Evolutionary conservation across 2,797 vertebrate genomes (phyloP).

Genomic region (Gambusia yucatana): DNA sequence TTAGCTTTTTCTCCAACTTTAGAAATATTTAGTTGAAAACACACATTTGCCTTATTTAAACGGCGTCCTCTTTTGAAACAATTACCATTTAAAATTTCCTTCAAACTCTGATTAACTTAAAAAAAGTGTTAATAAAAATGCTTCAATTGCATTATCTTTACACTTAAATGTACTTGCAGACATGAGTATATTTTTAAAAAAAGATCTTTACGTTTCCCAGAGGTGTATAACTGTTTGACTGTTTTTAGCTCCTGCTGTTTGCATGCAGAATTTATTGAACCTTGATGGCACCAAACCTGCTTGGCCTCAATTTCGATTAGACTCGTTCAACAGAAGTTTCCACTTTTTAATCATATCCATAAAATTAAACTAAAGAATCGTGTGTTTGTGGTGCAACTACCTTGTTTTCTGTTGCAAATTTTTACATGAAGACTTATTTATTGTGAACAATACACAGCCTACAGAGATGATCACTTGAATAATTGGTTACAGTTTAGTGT

Average conservation of each 20-base stretch:
- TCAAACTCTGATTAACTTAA: not conserved
- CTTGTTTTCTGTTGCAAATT: not conserved
- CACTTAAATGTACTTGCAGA: not conserved
- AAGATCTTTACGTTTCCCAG: not conserved
- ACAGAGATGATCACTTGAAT: not conserved
- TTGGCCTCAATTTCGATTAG: not conserved
- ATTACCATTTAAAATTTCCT: not conserved
- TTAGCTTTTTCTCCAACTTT: not conserved
- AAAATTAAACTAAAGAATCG: not conserved
- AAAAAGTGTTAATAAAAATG: not conserved
- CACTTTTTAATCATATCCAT: not conserved
- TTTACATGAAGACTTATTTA: not conserved
- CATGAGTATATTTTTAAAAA: not conserved
- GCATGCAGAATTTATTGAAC: not conserved
- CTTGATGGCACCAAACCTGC: not conserved
- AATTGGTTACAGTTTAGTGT: not conserved
- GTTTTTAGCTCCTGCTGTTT: not conserved
- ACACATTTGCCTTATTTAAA: not conserved
- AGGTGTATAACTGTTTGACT: not conserved
- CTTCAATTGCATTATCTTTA: not conserved
- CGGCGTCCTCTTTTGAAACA: not conserved
- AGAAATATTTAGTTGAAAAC: not conserved
- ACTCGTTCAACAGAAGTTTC: not conserved
- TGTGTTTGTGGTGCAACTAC: not conserved
- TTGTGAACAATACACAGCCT: not conserved